Evolutionary conservation across 2,797 vertebrate species (phyloP), one percentile per base, ranked within the genome.

Genomic region (Cirrhinus molitorella): DNA sequence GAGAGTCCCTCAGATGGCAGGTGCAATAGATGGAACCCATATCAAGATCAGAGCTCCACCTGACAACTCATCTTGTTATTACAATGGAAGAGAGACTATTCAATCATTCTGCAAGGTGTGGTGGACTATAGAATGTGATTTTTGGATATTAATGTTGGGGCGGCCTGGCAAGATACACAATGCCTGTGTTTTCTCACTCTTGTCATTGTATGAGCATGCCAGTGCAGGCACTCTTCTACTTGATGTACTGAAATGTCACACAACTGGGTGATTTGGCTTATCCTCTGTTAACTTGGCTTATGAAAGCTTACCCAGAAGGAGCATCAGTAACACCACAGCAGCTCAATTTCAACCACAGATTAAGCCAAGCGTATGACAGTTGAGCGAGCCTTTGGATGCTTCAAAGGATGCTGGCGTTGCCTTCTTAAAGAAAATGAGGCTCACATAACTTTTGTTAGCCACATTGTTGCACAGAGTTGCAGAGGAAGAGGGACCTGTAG

Each of bases 71-170:
- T 37, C 80, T 3, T 59, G 79, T 16, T 88, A 89, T 23, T 85
- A 76, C 66, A 89, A 89, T 34, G n/a, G 21, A 88, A 88, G 19
- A 82, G 84, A 0, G 76, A 87, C 19, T 82, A 88, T 37, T 88
- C 83, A 0, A 80, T 89, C 34, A 78, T 89, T 1, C 11, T 89
- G 25, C 87, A 89, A 34, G 88, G 70, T 19, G 45, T 89, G 47
- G 89, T 86, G n/a, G 80, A 85, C 75, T 37, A 85, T n/a, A 83
- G 47, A 6, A 61, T 59, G 21, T 76, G 10, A 17, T 87, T 88
- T 57, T 87, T 72, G 37, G 80, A 89, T 45, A 73, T 87, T 7
- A 87, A 83, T 0, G 70, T 87, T 0, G 85, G 88, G 11, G n/a
- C 65, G 72, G 66, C 79, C 87, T 0, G 84, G 85, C 1, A 84